Conservation (phyloP, 23 tunicate species). For the Halocynthia aurantium region DNA sequence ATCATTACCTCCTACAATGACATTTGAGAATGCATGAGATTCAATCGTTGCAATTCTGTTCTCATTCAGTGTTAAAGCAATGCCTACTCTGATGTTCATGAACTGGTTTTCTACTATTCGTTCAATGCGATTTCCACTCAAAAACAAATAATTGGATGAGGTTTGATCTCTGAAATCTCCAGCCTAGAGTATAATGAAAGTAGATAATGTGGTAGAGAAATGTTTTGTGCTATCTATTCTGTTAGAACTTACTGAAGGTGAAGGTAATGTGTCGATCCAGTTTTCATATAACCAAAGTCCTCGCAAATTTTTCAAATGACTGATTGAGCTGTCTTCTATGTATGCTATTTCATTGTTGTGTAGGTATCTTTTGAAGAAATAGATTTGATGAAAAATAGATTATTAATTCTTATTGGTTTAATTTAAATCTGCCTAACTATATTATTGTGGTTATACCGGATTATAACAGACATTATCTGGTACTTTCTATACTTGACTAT, state of each 20-base stretch:
- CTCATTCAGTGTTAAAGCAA: neutral
- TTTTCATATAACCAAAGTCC: slow-evolving; percentile 11
- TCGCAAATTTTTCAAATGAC: neutral
- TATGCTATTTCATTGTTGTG: slow-evolving; percentile 16
- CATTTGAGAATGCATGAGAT: slow-evolving; percentile 9
- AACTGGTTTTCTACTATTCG: slow-evolving; percentile 11
- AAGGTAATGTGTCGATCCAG: slow-evolving; percentile 17
- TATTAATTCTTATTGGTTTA: neutral
- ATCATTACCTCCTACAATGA: slow-evolving; percentile 4
- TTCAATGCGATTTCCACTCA: slow-evolving; percentile 23
- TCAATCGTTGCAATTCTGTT: slow-evolving; percentile 26
- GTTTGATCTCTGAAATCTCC: too few species aligned
- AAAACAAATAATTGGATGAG: neutral
- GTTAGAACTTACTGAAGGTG: slow-evolving; percentile 6
- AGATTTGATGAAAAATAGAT: neutral
- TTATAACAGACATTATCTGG: too few species aligned
- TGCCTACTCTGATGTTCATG: neutral
- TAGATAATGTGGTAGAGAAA: too few species aligned
- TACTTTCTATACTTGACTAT: too few species aligned
- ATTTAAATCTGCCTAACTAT: too few species aligned
- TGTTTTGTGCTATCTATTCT: too few species aligned
- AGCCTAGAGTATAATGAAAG: too few species aligned
- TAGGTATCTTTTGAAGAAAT: neutral
- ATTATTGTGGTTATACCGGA: too few species aligned
- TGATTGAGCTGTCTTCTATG: slow-evolving; percentile 25